Base-by-base conservation (phyloP, 2,797 vertebrate species). In the Petrocephalus schoutedeni region DNA sequence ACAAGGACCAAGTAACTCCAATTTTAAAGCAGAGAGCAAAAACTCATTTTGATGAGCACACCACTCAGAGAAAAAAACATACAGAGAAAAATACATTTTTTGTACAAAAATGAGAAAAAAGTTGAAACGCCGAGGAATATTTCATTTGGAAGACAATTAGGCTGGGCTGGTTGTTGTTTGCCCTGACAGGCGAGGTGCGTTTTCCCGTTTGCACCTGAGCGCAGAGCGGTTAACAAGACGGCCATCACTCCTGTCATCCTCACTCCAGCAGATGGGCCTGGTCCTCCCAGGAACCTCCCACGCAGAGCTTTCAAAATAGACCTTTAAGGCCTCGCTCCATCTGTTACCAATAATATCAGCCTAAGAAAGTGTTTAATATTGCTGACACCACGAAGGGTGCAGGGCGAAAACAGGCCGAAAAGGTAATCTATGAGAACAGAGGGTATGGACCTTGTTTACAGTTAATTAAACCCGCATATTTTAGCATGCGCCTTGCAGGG, bases 381-480 rank as follows among this genome's bases (percentile, higher is more conserved):
- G 71, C 71, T 77, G 71, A 77, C 71, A 77, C 71, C 14, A 77
- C 71, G 41, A 77, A 77, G 71, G 41, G 71, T 77, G 71, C 12
- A 36, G 12, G 64, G 64, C 28, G 12, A 71, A 71, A 71, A 36
- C 12, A 1, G 36, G 36, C 41, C 2, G 19, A 49, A 77, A 77
- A 77, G 71, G 71, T 77, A n/a, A 77, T 77, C 71, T 77, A 77
- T 77, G 16, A 45, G 71, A 49, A 77, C 71, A 77, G n/a, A 77
- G 41, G n/a, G 71, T 77, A 77, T 0, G 41, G 71, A 77, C 71
- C 71, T 77, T 2, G 2, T 77, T 77, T 49, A 77, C 71, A 19
- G 36, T 45, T 77, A 77, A 77, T 77, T 77, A 77, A 77, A 77
- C 71, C 71, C 41, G 71, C 71, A 77, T 77, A 77, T 77, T 77